Conservation (phyloP, 2,113 vertebrate species). For the Planiliza haematocheilus region DNA sequence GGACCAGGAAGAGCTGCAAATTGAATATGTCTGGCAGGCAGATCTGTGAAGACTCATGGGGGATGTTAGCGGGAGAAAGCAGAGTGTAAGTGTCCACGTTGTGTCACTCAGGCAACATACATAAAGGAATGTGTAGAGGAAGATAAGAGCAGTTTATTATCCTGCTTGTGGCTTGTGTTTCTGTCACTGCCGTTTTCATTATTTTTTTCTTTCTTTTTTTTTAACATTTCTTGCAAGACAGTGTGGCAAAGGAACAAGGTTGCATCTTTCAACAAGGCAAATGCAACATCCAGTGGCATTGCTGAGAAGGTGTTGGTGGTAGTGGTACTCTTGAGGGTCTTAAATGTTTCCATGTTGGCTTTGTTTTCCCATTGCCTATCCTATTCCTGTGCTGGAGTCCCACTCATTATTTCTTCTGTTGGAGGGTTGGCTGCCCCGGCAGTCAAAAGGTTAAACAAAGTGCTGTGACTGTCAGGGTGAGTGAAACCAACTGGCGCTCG, state of each 20-base stretch:
- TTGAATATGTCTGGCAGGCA: slow-evolving; percentile 84
- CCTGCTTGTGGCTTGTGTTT: slow-evolving; percentile 45
- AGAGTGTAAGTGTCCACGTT: slow-evolving; percentile 73
- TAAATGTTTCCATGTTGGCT: slow-evolving; percentile 68
- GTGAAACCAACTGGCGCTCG: slow-evolving; percentile 94
- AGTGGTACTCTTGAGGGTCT: slow-evolving; percentile 45
- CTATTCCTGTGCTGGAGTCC: slow-evolving; percentile 70
- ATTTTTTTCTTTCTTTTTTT: slow-evolving; percentile 3
- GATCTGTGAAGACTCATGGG: slow-evolving; percentile 78
- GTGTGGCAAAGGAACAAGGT: slow-evolving; percentile 27
- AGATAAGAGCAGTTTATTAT: slow-evolving; percentile 72
- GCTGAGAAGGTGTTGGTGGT: slow-evolving; percentile 21
- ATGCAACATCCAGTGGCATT: slow-evolving; percentile 32
- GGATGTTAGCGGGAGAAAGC: slow-evolving; percentile 73
- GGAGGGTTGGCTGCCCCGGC: slow-evolving; percentile 84
- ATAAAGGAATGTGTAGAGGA: slow-evolving; percentile 69
- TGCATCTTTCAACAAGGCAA: slow-evolving; percentile 20
- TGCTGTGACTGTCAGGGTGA: slow-evolving; percentile 93
- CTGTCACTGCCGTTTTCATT: slow-evolving; percentile 28
- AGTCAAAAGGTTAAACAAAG: slow-evolving; percentile 97
- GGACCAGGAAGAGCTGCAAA: slow-evolving; percentile 82
- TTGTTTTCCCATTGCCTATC: slow-evolving; percentile 79
- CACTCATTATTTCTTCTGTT: slow-evolving; percentile 84
- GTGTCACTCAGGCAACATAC: slow-evolving; percentile 74
- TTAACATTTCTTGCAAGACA: slow-evolving; percentile 42